Percentiles rank a stretch among this genome's conserved stretches.
These are phyloP conservation scores for Adela reaumurella DNA, from an alignment of 2,888 invertebrate species.

Conservation along the genomic window DNA sequence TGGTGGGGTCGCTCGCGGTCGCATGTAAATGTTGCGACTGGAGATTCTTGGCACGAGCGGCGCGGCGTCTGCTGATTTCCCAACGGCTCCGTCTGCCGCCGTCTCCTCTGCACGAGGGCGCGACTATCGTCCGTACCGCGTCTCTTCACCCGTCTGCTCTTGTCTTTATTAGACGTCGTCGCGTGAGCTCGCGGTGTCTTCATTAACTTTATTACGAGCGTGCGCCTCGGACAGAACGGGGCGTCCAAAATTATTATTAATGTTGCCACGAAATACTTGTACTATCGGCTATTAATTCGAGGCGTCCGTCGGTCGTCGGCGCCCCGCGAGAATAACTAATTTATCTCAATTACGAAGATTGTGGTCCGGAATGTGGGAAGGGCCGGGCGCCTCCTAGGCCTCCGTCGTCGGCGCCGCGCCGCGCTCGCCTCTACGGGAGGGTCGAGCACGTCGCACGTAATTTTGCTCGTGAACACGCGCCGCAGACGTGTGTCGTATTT, in stretches of 20 bases:
- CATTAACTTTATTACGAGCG: background rate
- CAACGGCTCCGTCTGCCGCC: background rate
- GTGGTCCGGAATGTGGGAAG: background rate
- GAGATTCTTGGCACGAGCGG: background rate
- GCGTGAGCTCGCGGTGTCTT: background rate
- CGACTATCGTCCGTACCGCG: too few species aligned
- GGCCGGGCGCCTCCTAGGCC: too few species aligned
- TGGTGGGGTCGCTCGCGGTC: background rate
- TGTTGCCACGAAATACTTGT: background rate
- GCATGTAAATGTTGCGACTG: background rate
- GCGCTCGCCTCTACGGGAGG: background rate
- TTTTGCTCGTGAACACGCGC: background rate
- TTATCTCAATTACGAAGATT: background rate
- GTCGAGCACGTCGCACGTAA: background rate
- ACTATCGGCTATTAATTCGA: background rate
- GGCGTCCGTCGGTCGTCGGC: background rate
- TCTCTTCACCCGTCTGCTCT: too few species aligned
- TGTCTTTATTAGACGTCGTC: background rate
- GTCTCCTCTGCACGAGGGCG: background rate
- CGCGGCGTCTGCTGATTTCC: background rate
- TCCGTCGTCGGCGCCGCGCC: too few species aligned
- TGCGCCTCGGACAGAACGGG: background rate
- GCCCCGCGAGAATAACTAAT: background rate
- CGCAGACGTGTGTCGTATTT: background rate
- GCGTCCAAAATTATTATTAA: background rate